A percentile compares a stretch with the other conserved stretches of the same genome.
phyloP scores from a whole-genome alignment of 2,888 invertebrate genomes.

The Aspidiotus rigidus region DNA sequence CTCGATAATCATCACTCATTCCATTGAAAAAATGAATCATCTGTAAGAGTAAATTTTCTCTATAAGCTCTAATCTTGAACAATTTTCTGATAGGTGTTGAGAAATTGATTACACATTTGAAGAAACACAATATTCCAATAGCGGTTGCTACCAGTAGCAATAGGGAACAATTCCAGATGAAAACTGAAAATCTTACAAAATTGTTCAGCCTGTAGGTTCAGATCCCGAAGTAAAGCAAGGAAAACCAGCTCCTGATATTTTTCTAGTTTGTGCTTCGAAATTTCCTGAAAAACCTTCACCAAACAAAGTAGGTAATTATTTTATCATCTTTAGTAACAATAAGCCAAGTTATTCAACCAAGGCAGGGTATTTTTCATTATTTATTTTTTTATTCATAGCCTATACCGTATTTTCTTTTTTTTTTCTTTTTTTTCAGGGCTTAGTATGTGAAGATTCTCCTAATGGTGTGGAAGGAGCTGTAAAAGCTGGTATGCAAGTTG shows the following conservation, averaged over 20 bases:
- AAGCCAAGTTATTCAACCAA: too few relatives aligned
- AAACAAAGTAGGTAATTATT: constrained; percentile 12
- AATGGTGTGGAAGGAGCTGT: constrained; percentile 74
- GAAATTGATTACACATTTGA: constrained; percentile 63
- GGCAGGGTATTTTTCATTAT: too few relatives aligned
- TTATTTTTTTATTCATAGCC: neutral
- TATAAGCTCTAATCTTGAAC: too few relatives aligned
- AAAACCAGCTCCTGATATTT: constrained; percentile 18
- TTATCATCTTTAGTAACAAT: neutral
- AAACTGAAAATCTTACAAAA: neutral
- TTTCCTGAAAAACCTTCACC: neutral
- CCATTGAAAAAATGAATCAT: too few relatives aligned
- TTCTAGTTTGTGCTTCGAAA: constrained; percentile 15
- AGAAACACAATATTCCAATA: constrained; percentile 47
- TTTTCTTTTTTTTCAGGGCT: constrained; percentile 56
- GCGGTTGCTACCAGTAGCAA: constrained; percentile 10
- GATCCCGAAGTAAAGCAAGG: constrained; percentile 49
- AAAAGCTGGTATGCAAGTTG: constrained; percentile 74
- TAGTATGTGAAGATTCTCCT: constrained; percentile 87
- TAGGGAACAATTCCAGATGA: constrained; percentile 6
- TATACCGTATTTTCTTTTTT: too few relatives aligned
- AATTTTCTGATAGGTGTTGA: constrained; percentile 59
- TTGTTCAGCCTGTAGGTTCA: constrained; percentile 41
- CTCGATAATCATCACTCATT: too few relatives aligned
- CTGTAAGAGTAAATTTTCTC: too few relatives aligned